Base-by-base conservation (phyloP, 2,888 invertebrate genomes). In the Thumatha senex region DNA sequence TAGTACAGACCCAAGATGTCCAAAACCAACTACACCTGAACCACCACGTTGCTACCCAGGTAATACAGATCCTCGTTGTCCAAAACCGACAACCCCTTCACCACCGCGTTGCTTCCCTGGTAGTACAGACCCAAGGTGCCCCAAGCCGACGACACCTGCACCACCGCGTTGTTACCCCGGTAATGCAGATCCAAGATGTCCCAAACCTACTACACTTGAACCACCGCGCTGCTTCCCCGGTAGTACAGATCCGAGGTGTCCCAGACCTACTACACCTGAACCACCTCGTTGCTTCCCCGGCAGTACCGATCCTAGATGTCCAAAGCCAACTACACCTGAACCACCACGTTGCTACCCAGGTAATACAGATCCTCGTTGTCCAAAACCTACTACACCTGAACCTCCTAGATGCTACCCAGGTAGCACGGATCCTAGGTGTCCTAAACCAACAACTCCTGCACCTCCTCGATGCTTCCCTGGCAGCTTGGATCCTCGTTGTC, bases 121-220 rank as follows among this genome's bases (percentile, higher is more conserved):
- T 0, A 78, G 82, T 4, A 61, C 72, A 7, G 72, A 89, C 61
- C 81, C 82, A 0, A 67, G 72, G 1, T 86, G 86, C 36, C 84
- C 84, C 1, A 76, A 76, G 3, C 41, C 64, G 0, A 43, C 48
- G 0, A 48, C 48, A 3, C 48, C 48, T 1, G 42, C 46, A 1
- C 54, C 63, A 46, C 78, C 71, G 71, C 69, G 56, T 0, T 44
- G 44, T 11, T 44, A 5, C 13, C 44, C 44, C 0, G 44, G 44
- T 1, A 44, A 35, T 8, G 58, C 53, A 4, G 79, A 45, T 2
- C 24, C 36, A 0, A 34, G 47, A 8, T 48, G 47, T 11, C 47
- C 46, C 0, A 60, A 54, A 11, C 72, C 70, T 0, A 70, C 76
- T 0, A 69, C 76, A 0, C 58, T 69, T 40, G 40, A 51, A 48